These are phyloP conservation scores for Phodopus roborovskii DNA, from an alignment of 2,113 vertebrate genomes.

Conservation along the genomic window DNA sequence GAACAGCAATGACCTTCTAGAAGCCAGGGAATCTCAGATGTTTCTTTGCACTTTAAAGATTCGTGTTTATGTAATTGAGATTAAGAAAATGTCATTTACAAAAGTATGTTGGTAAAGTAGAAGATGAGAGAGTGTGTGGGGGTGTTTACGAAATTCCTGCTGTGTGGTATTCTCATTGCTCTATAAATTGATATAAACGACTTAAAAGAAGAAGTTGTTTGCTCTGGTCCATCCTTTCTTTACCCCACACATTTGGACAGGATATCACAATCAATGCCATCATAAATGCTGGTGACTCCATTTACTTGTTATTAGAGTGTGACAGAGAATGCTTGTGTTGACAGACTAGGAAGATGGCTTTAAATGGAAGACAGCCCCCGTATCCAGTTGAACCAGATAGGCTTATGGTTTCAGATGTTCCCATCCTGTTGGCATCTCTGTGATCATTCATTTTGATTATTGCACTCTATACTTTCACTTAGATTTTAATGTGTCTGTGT, in stretches of 20 bases:
- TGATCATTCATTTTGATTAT: constrained; percentile 55
- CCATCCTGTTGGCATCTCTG: neutral
- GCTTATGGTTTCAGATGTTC: neutral
- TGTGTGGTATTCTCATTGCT: neutral
- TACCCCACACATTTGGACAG: neutral
- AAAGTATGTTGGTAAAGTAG: neutral
- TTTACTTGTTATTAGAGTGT: neutral
- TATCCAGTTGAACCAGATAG: neutral
- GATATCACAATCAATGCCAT: neutral
- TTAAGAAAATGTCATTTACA: neutral
- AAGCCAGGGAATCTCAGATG: neutral
- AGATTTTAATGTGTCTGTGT: constrained; percentile 35
- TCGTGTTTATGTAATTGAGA: neutral
- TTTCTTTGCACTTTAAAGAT: neutral
- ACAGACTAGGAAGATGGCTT: neutral
- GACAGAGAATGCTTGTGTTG: neutral
- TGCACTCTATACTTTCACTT: neutral
- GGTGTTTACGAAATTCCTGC: neutral
- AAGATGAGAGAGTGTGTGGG: neutral
- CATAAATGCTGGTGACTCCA: neutral
- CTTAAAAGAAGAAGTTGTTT: neutral
- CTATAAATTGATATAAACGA: neutral
- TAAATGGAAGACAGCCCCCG: neutral
- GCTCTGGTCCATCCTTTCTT: neutral
- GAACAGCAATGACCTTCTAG: neutral